Evolutionary conservation across 1,140 invertebrate genomes (phyloP).

Genomic region (Laodelphax striatellus): DNA sequence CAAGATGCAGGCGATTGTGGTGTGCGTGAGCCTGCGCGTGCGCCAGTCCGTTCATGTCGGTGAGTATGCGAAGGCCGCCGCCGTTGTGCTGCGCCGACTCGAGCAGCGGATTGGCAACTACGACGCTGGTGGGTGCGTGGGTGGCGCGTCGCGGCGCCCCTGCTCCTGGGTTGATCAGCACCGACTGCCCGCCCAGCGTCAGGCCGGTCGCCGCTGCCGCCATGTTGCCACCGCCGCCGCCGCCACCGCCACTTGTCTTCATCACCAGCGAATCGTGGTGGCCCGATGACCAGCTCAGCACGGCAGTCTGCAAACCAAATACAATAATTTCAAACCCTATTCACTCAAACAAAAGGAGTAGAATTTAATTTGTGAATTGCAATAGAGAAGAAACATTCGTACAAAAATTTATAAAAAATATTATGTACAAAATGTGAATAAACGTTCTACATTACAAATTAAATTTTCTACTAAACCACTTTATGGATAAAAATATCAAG

Average conservation of each 20-base stretch:
- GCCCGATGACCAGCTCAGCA: constrained; percentile 18
- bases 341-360: too few species aligned
- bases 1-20: constrained; percentile 1
- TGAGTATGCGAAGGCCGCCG: constrained; percentile 19
- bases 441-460: too few species aligned
- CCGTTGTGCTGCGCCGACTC: constrained; percentile 21
- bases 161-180: constrained; percentile 10
- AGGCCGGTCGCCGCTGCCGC: neutral
- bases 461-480: too few species aligned
- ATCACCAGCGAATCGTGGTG: constrained; percentile 21
- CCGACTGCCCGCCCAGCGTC: constrained; percentile 6
- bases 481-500: too few species aligned
- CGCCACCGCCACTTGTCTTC: constrained; percentile 16
- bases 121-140: constrained; percentile 12
- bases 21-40: neutral
- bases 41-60: constrained; percentile 19
- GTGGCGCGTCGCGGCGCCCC: constrained; percentile 1
- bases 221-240: too few species aligned
- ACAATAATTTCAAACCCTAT: too few species aligned
- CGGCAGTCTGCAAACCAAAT: constrained; percentile 21
- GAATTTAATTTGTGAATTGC: too few species aligned
- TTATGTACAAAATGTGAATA: too few species aligned
- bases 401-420: too few species aligned
- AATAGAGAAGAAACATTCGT: too few species aligned
- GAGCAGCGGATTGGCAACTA: constrained; percentile 14